Evolutionary conservation across 2,888 invertebrate genomes (phyloP).

Genomic region (Xestia xanthographa): DNA sequence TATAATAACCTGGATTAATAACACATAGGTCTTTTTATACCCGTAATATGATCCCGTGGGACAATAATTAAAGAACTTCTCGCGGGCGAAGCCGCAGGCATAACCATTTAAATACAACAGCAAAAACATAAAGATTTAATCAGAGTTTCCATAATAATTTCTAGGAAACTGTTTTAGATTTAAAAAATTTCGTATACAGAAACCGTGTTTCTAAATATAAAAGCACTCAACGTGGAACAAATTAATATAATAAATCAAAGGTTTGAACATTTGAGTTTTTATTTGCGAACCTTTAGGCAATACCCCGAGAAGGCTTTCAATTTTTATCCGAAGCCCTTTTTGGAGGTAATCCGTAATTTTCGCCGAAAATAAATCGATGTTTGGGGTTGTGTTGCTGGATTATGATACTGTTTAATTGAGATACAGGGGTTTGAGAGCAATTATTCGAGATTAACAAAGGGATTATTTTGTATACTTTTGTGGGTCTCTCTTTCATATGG

Average conservation of each 20-base stretch:
- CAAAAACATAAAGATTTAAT: no score
- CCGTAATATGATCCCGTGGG: no score
- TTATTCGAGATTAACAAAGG: constrained; percentile 22
- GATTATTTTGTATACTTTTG: constrained; percentile 28
- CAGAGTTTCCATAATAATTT: no score
- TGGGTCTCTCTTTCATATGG: neutral
- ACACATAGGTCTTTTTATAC: no score
- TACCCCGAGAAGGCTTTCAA: neutral
- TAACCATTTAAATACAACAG: no score
- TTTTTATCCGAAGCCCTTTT: constrained; percentile 36
- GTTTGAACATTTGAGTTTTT: constrained; percentile 23
- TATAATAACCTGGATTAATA: no score
- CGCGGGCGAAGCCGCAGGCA: no score
- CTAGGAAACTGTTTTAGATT: no score
- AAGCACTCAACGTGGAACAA: constrained; percentile 13
- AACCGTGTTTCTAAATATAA: neutral
- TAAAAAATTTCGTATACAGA: neutral
- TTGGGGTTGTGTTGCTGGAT: constrained; percentile 4
- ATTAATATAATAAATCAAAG: constrained; percentile 24
- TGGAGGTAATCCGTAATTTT: constrained; percentile 26
- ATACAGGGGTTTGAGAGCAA: constrained; percentile 20
- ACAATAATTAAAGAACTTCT: no score
- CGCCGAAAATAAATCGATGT: constrained; percentile 25
- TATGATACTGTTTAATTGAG: constrained; percentile 24
- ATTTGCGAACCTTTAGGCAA: constrained; percentile 14